Percentiles rank a stretch among this genome's conserved stretches.
These are phyloP conservation scores for Trypoxylon attenuatum DNA, from an alignment of 2,888 invertebrate species.

Conservation along the genomic window DNA sequence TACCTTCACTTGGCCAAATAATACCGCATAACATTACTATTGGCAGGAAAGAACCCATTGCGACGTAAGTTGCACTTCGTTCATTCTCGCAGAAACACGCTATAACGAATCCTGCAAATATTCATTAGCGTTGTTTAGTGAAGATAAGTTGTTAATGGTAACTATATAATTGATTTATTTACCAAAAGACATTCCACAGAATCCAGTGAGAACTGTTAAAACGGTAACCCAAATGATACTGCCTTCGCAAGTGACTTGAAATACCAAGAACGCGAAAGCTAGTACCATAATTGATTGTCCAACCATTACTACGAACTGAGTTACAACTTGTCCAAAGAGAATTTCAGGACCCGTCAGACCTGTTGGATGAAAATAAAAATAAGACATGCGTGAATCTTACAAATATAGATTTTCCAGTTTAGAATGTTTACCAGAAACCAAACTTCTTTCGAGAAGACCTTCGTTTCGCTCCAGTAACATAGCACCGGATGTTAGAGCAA, in stretches of 20 bases:
- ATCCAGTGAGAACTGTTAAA: conserved; percentile 87
- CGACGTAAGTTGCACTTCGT: conserved; percentile 89
- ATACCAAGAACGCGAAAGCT: conserved; percentile 85
- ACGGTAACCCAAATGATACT: conserved; percentile 83
- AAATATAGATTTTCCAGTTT: not conserved
- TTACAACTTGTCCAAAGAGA: conserved; percentile 89
- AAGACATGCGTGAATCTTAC: not conserved
- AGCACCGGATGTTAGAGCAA: conserved; percentile 92
- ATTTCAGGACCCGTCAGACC: conserved; percentile 86
- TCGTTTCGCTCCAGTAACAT: conserved; percentile 93
- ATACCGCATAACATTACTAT: conserved; percentile 92
- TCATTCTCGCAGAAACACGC: conserved; percentile 88
- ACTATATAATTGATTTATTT: conserved; percentile 58
- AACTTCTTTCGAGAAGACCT: conserved; percentile 90
- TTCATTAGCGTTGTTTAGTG: not conserved
- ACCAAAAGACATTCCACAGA: conserved; percentile 97
- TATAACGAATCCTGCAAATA: conserved; percentile 84
- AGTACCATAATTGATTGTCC: conserved; percentile 88
- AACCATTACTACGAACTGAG: conserved; percentile 92
- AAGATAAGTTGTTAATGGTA: not conserved
- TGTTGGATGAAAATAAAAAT: conserved; percentile 10
- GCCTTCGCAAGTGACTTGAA: conserved; percentile 86
- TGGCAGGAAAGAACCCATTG: conserved; percentile 89
- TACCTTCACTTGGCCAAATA: conserved; percentile 96
- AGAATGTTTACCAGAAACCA: conserved; percentile 85